Evolutionary conservation across 1,140 invertebrate species (phyloP).

Genomic region (Aphaenogaster ashmeadi): DNA sequence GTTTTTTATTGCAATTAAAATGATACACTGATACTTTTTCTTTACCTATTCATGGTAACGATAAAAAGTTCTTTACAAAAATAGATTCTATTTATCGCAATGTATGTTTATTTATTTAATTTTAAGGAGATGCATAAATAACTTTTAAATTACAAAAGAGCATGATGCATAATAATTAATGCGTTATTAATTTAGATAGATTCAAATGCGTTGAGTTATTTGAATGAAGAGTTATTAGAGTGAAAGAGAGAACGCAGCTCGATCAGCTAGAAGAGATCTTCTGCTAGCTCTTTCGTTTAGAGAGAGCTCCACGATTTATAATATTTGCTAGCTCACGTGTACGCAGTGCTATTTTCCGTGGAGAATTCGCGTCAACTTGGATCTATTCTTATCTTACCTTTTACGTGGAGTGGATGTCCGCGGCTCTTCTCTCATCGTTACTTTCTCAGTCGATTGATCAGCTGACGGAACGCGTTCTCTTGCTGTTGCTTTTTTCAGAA

Average conservation of each 20-base stretch:
- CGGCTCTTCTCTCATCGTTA: slow-evolving; percentile 22
- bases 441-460: slow-evolving; percentile 62
- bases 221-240: neutral
- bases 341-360: slow-evolving; percentile 13
- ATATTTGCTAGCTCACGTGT: neutral
- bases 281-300: slow-evolving; percentile 4
- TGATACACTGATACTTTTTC: too few relatives aligned
- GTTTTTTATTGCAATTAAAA: slow-evolving; percentile 6
- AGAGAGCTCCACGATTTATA: neutral
- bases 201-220: neutral
- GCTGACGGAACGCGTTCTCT: slow-evolving; percentile 24
- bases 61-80: neutral
- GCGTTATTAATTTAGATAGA: neutral
- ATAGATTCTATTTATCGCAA: neutral
- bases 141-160: neutral
- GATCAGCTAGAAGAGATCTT: neutral
- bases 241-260: neutral
- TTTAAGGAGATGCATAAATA: neutral
- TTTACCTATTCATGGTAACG: neutral
- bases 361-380: slow-evolving; percentile 39
- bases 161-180: neutral
- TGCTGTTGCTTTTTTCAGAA: slow-evolving; percentile 24
- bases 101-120: neutral
- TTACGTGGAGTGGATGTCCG: slow-evolving; percentile 24
- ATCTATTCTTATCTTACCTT: slow-evolving; percentile 50